Base-by-base conservation (phyloP, 2,888 invertebrate genomes). In the Cosmia pyralina region DNA sequence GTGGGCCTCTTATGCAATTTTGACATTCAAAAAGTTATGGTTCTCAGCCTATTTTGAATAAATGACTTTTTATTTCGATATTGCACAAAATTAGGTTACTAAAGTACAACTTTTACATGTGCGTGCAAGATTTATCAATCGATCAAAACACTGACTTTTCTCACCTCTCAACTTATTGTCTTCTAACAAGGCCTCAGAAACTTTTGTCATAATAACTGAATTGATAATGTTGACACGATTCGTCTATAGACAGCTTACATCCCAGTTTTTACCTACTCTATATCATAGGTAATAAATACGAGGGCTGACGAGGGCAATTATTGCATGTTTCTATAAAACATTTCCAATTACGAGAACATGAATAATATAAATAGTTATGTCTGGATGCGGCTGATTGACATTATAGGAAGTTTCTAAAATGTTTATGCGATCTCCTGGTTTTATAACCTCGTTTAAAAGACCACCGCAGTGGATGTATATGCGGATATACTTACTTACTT, bases 361-460 rank as follows among this genome's bases (percentile, higher is more conserved):
- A 48, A 52, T 74, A 44, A 34, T 62, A 63, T 59, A 64, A 74
- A 59, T 74, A 68, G 28, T 4, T 28, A 75, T 69, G 59, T 60
- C 53, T 46, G 62, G 55, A 69, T 71, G 59, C 38, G 73, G 38
- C 46, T 80, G 84, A 76, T 81, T 81, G 82, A 83, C 72, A 70
- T 62, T 53, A 52, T n/a, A 70, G 70, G 81, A 73, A 77, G 84
- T 55, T 69, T 65, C 62, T 65, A 57, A 70, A 76, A 70, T 77
- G 84, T 82, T 83, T 76, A 84, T 59, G 57, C 58, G 69, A 67
- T 59, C 80, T 71, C 17, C 68, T 69, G 46, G 72, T 68, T 74
- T 70, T 63, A 63, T 81, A 72, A 77, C 73, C 84, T 67, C 74
- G 46, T 53, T 59, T 73, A 79, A 83, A 58, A 66, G 81, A 75